These are phyloP conservation scores for Nemapogon koenigi DNA, from an alignment of 2,888 invertebrate species.

Conservation along the genomic window DNA sequence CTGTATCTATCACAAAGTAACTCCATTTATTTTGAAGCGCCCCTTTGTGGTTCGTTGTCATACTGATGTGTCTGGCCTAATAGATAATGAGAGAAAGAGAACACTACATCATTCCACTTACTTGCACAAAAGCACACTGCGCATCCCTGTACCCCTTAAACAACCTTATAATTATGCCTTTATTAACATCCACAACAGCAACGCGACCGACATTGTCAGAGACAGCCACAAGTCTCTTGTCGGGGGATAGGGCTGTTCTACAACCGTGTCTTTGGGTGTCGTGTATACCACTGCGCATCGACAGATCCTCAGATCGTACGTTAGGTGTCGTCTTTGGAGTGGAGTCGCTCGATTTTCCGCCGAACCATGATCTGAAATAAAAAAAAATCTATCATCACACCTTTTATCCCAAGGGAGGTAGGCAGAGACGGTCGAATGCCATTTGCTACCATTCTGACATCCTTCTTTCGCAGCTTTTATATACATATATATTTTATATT, in stretches of 20 bases:
- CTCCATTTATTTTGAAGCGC: no score
- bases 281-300: constrained; percentile 80
- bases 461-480: neutral
- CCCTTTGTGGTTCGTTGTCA: no score
- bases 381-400: no score
- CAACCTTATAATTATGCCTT: constrained; percentile 81
- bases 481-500: no score
- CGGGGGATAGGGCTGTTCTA: constrained; percentile 79
- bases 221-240: constrained; percentile 79
- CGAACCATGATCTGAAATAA: constrained; percentile 53
- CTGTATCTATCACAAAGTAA: no score
- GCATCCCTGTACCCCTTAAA: constrained; percentile 98
- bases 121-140: constrained; percentile 92
- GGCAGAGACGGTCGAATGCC: no score
- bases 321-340: constrained; percentile 41
- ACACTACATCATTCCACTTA: no score
- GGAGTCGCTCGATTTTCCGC: constrained; percentile 36
- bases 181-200: constrained; percentile 80
- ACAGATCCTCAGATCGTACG: constrained; percentile 75
- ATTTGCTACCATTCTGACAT: no score
- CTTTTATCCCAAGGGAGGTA: no score
- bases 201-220: constrained; percentile 90
- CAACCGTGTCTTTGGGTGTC: constrained; percentile 81
- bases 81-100: no score
- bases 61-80: no score